Evolutionary conservation across 2,797 vertebrate species (phyloP).

Genomic region (Clarias platycephalus): DNA sequence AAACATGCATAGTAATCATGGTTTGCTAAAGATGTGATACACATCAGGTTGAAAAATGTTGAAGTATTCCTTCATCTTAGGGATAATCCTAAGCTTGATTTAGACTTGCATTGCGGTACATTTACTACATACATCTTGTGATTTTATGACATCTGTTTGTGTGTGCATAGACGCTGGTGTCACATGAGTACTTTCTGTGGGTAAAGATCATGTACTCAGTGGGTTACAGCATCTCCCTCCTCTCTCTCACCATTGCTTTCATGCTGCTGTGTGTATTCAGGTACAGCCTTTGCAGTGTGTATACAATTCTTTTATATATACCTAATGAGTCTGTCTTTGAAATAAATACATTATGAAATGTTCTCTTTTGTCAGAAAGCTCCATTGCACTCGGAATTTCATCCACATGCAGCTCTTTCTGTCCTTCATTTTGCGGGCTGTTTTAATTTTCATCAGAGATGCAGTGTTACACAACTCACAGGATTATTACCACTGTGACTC

Average conservation of each 20-base stretch:
- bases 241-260: constrained; percentile 81
- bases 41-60: background rate
- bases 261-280: constrained; percentile 82
- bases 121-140: background rate
- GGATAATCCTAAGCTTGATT: background rate
- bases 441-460: constrained; percentile 90
- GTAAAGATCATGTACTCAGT: constrained; percentile 89
- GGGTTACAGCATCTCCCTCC: constrained; percentile 85
- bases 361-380: constrained; percentile 77
- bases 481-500: constrained; percentile 81
- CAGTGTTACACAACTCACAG: constrained; percentile 80
- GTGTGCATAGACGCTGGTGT: constrained; percentile 59
- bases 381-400: constrained; percentile 90
- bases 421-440: constrained; percentile 90
- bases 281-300: constrained; percentile 62
- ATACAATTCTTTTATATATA: background rate
- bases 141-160: background rate
- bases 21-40: background rate
- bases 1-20: too few species aligned
- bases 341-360: constrained; percentile 4
- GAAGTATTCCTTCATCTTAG: background rate
- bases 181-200: constrained; percentile 80
- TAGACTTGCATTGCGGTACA: background rate
- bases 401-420: constrained; percentile 93
- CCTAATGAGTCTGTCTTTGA: background rate